A percentile compares a stretch with the other conserved stretches of the same genome.
These are phyloP conservation scores for Dryadula phaetusa DNA, from an alignment of 2,888 invertebrate genomes.

Conservation along the genomic window DNA sequence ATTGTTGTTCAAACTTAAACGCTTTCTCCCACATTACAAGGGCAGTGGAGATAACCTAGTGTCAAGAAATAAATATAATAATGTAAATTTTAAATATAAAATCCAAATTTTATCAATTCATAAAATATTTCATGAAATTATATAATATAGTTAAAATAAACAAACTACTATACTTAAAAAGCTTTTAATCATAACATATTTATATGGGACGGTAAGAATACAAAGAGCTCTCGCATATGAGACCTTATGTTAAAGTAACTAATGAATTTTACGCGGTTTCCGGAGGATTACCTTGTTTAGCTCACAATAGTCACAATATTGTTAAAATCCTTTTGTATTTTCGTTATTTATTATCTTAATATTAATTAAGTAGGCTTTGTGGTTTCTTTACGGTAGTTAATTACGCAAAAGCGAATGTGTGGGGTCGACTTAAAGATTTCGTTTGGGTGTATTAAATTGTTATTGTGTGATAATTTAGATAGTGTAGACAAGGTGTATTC, in stretches of 20 bases:
- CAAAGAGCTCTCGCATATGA: not conserved
- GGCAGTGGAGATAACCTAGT: too few relatives aligned
- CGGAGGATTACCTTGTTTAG: conserved; percentile 6
- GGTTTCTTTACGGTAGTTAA: conserved; percentile 4
- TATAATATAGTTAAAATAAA: not conserved
- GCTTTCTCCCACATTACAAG: too few relatives aligned
- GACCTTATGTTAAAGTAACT: conserved; percentile 10
- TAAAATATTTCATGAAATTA: too few relatives aligned
- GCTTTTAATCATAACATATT: conserved; percentile 15
- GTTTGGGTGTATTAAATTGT: not conserved
- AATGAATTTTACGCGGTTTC: conserved; percentile 25
- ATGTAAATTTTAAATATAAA: too few relatives aligned
- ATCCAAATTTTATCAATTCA: too few relatives aligned
- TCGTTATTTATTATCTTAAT: conserved; percentile 22
- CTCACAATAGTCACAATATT: conserved; percentile 15
- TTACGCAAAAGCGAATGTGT: conserved; percentile 3
- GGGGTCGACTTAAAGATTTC: not conserved
- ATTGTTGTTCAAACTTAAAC: too few relatives aligned
- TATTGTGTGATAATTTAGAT: not conserved
- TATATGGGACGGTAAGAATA: conserved; percentile 2
- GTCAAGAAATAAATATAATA: too few relatives aligned
- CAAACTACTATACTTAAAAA: not conserved
- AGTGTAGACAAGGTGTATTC: too few relatives aligned
- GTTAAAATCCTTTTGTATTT: conserved; percentile 21
- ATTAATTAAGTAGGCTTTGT: conserved; percentile 13